These are phyloP conservation scores for Tetrao urogallus DNA, from an alignment of 2,113 vertebrate genomes.

Conservation along the genomic window DNA sequence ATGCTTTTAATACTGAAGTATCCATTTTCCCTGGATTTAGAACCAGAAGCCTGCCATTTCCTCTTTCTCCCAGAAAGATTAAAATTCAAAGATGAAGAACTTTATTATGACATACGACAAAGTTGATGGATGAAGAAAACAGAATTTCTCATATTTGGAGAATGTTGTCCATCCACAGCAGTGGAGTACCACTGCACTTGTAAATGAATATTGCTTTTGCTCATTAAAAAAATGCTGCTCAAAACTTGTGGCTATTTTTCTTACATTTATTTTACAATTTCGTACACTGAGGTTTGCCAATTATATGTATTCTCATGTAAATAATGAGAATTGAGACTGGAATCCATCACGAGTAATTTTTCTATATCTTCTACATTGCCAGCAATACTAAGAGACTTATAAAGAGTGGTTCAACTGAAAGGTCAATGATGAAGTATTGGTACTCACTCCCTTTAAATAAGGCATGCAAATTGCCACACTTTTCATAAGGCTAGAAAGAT, in stretches of 20 bases:
- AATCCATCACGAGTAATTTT: not conserved
- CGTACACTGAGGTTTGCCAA: not conserved
- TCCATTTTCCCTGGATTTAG: not conserved
- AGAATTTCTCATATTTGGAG: not conserved
- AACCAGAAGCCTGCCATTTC: not conserved
- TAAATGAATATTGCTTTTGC: not conserved
- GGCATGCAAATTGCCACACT: not conserved
- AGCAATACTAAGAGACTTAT: not conserved
- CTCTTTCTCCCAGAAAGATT: not conserved
- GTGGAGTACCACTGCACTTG: not conserved
- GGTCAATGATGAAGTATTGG: not conserved
- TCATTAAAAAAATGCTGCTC: not conserved
- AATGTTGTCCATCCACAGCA: not conserved
- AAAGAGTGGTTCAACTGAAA: not conserved
- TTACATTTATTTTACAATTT: not conserved
- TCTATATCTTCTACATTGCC: not conserved
- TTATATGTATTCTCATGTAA: not conserved
- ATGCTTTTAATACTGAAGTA: not conserved
- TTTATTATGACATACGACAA: not conserved
- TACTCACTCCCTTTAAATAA: not conserved
- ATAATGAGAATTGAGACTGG: not conserved
- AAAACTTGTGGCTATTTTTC: not conserved
- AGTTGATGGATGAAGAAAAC: not conserved
- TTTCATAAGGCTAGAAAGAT: not conserved
- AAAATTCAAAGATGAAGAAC: not conserved